Evolutionary conservation across 2,888 invertebrate species (phyloP), one percentile per base, ranked within the genome.

Genomic region (Drosophila mercatorum): DNA sequence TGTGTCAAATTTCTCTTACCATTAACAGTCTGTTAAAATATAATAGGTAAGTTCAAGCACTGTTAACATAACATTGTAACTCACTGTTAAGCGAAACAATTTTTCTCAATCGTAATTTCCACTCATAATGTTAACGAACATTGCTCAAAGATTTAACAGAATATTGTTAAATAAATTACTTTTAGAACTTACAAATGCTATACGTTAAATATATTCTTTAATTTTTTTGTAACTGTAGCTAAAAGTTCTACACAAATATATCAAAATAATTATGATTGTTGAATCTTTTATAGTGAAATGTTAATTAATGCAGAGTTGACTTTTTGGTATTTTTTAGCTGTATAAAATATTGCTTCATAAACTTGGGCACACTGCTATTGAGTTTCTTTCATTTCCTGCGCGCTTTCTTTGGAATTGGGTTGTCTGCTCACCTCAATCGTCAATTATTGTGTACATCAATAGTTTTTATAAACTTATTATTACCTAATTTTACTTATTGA

Each of bases 321-420:
- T 28, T 38, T 47, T 57, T 44, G 53, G 56, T 66, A 72, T 72
- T 69, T 68, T 68, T 47, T 28, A 38, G 5, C 7, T 22, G 12
- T 11, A 8, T 5, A 12, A 7, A 12, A 28, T 34, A 10, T 8
- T 26, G 17, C 4, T 3, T 5, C 8, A 10, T 38, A 2, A 5
- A 36, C 3, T 14, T 49, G 72, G 77, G 60, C 68, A 65, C 72
- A 63, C 57, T 49, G 8, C 3, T 8, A 2, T 1, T 1, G 0
- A 7, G 2, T 8, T 0, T 77, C 77, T 53, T 61, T 73, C 76
- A 77, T 64, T 77, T 77, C 76, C 69, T 68, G 55, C 61, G 40
- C 1, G 12, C 14, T n/a, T 53, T 31, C 6, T 0, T 3, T 8
- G 51, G 2, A 4, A 3, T 8, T 14, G 1, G 52, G 26, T 38